Evolutionary conservation across 37 sponge, comb jelly and placozoan species (phyloP).

Genomic region (Cliona cf. orientalis): DNA sequence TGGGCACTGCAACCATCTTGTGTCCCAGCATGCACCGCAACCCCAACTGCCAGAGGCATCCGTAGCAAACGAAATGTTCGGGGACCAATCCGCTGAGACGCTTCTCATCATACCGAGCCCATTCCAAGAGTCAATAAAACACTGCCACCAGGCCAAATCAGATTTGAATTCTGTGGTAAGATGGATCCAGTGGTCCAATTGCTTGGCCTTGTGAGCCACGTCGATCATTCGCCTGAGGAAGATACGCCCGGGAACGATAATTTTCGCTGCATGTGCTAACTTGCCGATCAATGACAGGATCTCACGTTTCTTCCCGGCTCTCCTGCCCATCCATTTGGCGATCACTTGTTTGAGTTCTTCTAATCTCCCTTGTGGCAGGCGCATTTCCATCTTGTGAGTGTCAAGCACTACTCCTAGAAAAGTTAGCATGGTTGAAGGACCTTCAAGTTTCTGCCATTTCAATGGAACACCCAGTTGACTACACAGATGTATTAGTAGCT

Average conservation of each 20-base stretch:
- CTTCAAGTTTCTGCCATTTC: constrained; percentile 3
- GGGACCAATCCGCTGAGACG: too few relatives aligned
- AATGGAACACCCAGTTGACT: background rate
- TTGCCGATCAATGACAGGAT: constrained; percentile 31
- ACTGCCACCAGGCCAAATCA: too few relatives aligned
- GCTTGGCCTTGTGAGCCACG: too few relatives aligned
- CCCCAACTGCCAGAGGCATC: constrained; percentile 20
- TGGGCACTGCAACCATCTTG: too few relatives aligned
- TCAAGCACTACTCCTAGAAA: constrained; percentile 21
- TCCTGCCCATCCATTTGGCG: background rate
- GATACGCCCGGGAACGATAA: constrained; percentile 3
- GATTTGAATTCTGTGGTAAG: constrained; percentile 9
- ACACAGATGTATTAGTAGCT: background rate
- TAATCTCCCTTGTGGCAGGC: too few relatives aligned
- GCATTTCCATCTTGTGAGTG: background rate
- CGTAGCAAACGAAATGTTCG: too few relatives aligned
- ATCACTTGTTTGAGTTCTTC: too few relatives aligned
- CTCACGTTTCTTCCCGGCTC: constrained; percentile 12
- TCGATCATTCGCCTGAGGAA: too few relatives aligned
- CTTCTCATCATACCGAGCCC: too few relatives aligned
- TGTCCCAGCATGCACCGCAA: too few relatives aligned
- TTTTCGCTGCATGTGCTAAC: constrained; percentile 1
- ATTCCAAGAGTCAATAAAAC: too few relatives aligned
- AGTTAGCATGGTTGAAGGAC: constrained; percentile 3
- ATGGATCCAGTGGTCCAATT: constrained; percentile 8